Conservation (phyloP, 2,113 vertebrate genomes). For the Alexandromys fortis region DNA sequence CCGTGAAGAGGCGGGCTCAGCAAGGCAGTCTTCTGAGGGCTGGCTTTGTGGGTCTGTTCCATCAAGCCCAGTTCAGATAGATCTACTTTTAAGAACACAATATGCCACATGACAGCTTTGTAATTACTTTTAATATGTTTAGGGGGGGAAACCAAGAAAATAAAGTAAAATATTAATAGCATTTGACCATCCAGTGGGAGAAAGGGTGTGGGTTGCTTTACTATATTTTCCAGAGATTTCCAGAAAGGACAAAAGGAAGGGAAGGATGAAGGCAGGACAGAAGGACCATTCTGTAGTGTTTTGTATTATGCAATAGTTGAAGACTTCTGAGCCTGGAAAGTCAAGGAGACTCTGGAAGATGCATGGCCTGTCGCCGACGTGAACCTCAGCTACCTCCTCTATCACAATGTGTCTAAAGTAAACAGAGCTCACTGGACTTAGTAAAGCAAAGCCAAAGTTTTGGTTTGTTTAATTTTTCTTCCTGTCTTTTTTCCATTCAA, state of each 20-base stretch:
- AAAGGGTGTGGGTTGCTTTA: not conserved
- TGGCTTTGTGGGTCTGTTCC: no score
- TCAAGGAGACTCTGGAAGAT: constrained; percentile 27
- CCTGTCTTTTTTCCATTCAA: constrained; percentile 17
- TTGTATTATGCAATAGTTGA: not conserved
- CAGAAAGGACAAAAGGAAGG: not conserved
- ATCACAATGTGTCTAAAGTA: not conserved
- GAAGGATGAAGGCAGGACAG: not conserved
- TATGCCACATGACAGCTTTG: not conserved
- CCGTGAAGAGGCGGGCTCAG: rapidly evolving
- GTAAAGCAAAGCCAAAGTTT: constrained; percentile 1
- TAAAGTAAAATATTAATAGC: constrained; percentile 23
- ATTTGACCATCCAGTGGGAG: not conserved
- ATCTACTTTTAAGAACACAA: not conserved
- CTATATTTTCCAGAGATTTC: constrained; percentile 1
- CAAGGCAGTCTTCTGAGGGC: not conserved
- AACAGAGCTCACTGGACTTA: not conserved
- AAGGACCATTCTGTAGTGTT: not conserved
- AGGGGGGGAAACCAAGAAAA: not conserved
- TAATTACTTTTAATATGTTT: not conserved
- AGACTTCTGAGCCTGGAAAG: not conserved
- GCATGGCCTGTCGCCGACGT: not conserved
- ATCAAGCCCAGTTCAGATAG: not conserved
- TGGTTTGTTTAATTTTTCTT: constrained; percentile 3
- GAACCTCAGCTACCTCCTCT: not conserved